A percentile compares a stretch with the other conserved stretches of the same genome.
phyloP scores from a whole-genome alignment of 2,113 vertebrate species.

The Sminthopsis crassicaudata region DNA sequence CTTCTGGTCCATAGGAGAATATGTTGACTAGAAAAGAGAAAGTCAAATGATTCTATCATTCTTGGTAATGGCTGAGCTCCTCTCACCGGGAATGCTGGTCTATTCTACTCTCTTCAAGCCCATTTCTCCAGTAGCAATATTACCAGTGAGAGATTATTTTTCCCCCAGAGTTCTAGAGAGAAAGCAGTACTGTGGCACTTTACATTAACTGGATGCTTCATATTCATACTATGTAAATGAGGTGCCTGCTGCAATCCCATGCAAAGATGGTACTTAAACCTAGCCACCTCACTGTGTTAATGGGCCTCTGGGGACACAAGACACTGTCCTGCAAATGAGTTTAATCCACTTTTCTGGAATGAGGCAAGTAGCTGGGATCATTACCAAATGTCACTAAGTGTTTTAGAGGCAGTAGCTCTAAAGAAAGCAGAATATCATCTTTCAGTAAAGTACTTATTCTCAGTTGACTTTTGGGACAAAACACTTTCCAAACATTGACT shows the following conservation, averaged over 20 bases:
- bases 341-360: slow-evolving; percentile 47
- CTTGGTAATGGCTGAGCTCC: slow-evolving; percentile 57
- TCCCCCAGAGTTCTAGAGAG: neutral
- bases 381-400: slow-evolving; percentile 43
- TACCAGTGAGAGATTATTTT: slow-evolving; percentile 6
- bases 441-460: slow-evolving; percentile 11
- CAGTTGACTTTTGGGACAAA: slow-evolving; percentile 35
- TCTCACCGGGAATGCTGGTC: slow-evolving; percentile 57
- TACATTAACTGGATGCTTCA: slow-evolving; percentile 62
- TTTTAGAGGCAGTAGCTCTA: slow-evolving; percentile 43
- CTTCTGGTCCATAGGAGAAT: slow-evolving; percentile 42
- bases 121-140: slow-evolving; percentile 27
- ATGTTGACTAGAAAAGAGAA: slow-evolving; percentile 63
- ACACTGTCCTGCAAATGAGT: slow-evolving; percentile 45
- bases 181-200: slow-evolving; percentile 28
- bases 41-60: slow-evolving; percentile 53
- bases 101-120: slow-evolving; percentile 46
- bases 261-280: slow-evolving; percentile 61
- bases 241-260: slow-evolving; percentile 55
- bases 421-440: slow-evolving; percentile 36
- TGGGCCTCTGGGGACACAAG: slow-evolving; percentile 57
- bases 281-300: slow-evolving; percentile 63
- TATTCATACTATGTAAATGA: slow-evolving; percentile 73
- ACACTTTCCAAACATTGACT: slow-evolving; percentile 49
- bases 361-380: slow-evolving; percentile 61